These are phyloP conservation scores for Resseliella maxima DNA, from an alignment of 2,888 invertebrate genomes.

Conservation along the genomic window DNA sequence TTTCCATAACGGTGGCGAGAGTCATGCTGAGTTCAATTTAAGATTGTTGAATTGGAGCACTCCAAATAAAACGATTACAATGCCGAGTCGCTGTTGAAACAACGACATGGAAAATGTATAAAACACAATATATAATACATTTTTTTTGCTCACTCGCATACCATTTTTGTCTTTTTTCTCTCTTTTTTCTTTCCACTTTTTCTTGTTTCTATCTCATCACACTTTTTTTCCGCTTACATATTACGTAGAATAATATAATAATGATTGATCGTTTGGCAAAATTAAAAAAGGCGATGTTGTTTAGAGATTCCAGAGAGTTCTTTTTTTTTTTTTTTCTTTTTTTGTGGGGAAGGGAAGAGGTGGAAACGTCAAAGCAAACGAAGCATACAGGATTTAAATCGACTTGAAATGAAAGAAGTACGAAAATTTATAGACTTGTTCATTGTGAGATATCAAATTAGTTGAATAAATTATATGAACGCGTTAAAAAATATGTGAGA, in stretches of 20 bases:
- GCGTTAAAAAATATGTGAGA: neutral
- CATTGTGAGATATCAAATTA: constrained; percentile 15
- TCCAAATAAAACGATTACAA: constrained; percentile 9
- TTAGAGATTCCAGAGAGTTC: neutral
- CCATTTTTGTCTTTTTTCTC: too few relatives aligned
- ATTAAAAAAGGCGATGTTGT: neutral
- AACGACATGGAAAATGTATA: neutral
- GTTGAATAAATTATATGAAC: neutral
- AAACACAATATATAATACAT: constrained; percentile 13
- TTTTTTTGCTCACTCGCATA: neutral
- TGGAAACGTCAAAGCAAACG: neutral
- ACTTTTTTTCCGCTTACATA: neutral
- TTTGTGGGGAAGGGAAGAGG: too few relatives aligned
- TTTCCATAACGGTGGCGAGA: neutral
- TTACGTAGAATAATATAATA: neutral
- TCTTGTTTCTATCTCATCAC: too few relatives aligned
- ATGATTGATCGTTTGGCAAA: constrained; percentile 35
- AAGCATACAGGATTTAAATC: neutral
- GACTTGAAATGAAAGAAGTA: neutral
- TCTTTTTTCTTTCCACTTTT: too few relatives aligned
- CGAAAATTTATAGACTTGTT: constrained; percentile 8
- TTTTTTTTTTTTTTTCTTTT: too few relatives aligned
- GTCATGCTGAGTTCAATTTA: constrained; percentile 43
- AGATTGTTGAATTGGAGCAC: constrained; percentile 46
- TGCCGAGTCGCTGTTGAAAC: neutral